Conservation (phyloP, 2,797 vertebrate genomes). For the Merluccius polli region DNA sequence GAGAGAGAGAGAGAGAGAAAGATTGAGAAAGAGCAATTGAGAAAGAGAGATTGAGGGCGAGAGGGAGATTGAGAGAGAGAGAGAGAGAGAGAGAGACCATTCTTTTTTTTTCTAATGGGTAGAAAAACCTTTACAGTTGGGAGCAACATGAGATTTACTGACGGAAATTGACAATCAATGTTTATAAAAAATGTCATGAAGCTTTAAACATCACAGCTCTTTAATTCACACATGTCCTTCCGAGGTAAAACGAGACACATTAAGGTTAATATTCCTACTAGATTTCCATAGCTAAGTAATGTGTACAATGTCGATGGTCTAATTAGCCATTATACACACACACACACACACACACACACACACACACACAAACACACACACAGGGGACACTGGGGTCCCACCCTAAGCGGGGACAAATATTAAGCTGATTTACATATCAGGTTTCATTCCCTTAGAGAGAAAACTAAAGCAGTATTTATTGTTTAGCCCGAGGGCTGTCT, state of each 20-base stretch:
- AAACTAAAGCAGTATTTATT: background rate
- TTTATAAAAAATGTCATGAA: background rate
- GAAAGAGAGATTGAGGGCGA: background rate
- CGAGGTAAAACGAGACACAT: background rate
- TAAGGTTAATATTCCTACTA: background rate
- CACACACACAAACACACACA: background rate
- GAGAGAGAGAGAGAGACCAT: background rate
- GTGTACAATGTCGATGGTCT: background rate
- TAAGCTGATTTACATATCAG: conserved; percentile 8
- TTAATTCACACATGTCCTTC: background rate
- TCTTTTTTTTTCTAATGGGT: background rate
- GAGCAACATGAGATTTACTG: background rate
- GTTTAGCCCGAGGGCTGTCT: background rate
- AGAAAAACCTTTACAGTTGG: background rate
- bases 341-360: conserved; percentile 7
- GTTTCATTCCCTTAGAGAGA: conserved; percentile 1
- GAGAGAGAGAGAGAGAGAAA: background rate
- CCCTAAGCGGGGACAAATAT: conserved; percentile 31
- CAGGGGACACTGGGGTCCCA: conserved; percentile 15
- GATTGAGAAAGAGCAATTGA: background rate
- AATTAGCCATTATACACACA: background rate
- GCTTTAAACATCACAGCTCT: background rate
- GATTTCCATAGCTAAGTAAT: background rate
- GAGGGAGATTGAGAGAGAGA: background rate
- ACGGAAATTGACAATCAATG: background rate